Conservation (phyloP, 2,113 vertebrate species). For the Psophia crepitans region DNA sequence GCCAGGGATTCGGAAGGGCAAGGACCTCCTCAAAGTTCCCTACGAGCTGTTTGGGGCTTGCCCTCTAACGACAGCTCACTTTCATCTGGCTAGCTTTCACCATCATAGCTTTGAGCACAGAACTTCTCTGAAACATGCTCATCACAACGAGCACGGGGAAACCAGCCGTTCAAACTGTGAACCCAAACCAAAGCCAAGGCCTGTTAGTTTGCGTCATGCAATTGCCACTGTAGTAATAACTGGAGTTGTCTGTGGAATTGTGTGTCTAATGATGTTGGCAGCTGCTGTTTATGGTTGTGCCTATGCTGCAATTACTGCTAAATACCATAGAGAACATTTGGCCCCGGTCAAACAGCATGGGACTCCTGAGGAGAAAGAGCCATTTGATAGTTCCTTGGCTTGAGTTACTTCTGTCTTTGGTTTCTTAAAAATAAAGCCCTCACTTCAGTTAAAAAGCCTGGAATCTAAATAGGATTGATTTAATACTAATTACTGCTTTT, state of each 20-base stretch:
- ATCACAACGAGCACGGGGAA: not conserved
- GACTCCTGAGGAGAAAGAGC: slow-evolving; percentile 75
- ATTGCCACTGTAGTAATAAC: slow-evolving; percentile 93
- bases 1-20: slow-evolving; percentile 83
- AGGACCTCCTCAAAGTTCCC: slow-evolving; percentile 87
- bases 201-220: slow-evolving; percentile 86
- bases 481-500: not conserved
- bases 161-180: slow-evolving; percentile 74
- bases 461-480: not conserved
- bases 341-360: slow-evolving; percentile 26
- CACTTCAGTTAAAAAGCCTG: not conserved
- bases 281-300: slow-evolving; percentile 92
- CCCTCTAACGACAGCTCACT: slow-evolving; percentile 74
- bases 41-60: slow-evolving; percentile 90
- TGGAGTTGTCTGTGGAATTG: slow-evolving; percentile 89
- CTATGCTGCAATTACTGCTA: slow-evolving; percentile 90
- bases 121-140: slow-evolving; percentile 44
- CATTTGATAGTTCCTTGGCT: slow-evolving; percentile 74
- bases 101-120: slow-evolving; percentile 71
- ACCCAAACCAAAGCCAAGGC: slow-evolving; percentile 79
- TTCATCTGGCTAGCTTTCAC: slow-evolving; percentile 73
- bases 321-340: slow-evolving; percentile 77
- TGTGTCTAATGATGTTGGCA: slow-evolving; percentile 94
- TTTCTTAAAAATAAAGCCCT: not conserved
- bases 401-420: slow-evolving; percentile 52